Evolutionary conservation across 2,113 vertebrate species (phyloP).

Genomic region (Leuciscus idus): DNA sequence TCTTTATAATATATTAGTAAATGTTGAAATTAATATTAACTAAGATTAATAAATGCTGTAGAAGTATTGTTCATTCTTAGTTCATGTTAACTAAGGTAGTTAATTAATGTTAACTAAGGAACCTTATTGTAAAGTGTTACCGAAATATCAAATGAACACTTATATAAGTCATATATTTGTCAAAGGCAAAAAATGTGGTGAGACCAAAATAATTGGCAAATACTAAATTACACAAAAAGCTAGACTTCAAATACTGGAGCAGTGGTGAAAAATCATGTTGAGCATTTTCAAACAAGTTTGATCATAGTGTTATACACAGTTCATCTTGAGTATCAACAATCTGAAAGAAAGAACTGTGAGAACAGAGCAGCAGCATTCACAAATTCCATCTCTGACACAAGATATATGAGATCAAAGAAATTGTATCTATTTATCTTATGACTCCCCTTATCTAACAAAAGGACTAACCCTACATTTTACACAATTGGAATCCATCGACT

Average conservation of each 20-base stretch:
- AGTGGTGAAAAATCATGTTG: background rate
- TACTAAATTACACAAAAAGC: background rate
- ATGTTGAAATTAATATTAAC: too few relatives aligned
- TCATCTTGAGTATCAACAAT: conserved; percentile 10
- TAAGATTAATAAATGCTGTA: too few relatives aligned
- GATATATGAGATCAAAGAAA: conserved; percentile 8
- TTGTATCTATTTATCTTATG: background rate
- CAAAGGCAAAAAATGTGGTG: background rate
- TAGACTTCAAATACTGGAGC: background rate
- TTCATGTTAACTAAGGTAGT: too few relatives aligned
- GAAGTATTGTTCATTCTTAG: too few relatives aligned
- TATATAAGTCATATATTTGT: too few relatives aligned
- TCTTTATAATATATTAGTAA: too few relatives aligned
- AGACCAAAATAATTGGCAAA: background rate
- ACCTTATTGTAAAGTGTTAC: too few relatives aligned
- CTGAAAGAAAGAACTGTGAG: background rate
- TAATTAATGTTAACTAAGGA: too few relatives aligned
- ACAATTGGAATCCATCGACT: background rate
- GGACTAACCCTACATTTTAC: background rate
- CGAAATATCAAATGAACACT: background rate
- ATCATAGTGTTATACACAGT: conserved; percentile 12
- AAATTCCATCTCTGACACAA: background rate
- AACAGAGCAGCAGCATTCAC: background rate
- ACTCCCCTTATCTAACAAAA: background rate
- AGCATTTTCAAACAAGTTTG: background rate